Evolutionary conservation across 2,797 vertebrate species (phyloP).

Genomic region (Falco biarmicus): DNA sequence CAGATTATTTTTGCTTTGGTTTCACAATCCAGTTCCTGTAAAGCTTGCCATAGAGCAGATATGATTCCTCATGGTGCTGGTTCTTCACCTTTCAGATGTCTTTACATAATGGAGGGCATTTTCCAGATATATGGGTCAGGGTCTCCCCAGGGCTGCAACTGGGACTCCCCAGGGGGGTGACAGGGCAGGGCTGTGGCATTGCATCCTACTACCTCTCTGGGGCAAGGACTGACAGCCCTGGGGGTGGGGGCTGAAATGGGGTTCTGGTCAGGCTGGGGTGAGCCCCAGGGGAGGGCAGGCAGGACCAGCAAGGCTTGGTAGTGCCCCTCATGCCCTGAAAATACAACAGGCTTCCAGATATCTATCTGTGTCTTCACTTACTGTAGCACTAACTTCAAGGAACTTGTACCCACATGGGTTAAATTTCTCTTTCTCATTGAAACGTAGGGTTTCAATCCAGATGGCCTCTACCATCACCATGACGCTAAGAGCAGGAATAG

Average conservation of each 20-base stretch:
- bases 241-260: not conserved
- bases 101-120: not conserved
- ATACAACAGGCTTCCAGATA: not conserved
- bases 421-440: not conserved
- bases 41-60: not conserved
- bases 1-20: not conserved
- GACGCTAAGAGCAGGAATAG: not conserved
- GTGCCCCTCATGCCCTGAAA: not conserved
- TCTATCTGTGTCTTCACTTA: not conserved
- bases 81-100: not conserved
- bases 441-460: not conserved
- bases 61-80: not conserved
- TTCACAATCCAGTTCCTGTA: not conserved
- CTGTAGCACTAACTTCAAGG: not conserved
- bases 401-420: not conserved
- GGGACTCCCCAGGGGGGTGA: accelerated
- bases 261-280: not conserved
- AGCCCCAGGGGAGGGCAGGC: not conserved
- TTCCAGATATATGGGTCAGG: not conserved
- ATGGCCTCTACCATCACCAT: not conserved
- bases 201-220: not conserved
- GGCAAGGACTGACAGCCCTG: not conserved
- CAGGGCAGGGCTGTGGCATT: not conserved
- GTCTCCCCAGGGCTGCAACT: not conserved
- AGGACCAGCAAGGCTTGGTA: not conserved